These are phyloP conservation scores for Scatophagus argus DNA, from an alignment of 2,113 vertebrate species.

Conservation along the genomic window DNA sequence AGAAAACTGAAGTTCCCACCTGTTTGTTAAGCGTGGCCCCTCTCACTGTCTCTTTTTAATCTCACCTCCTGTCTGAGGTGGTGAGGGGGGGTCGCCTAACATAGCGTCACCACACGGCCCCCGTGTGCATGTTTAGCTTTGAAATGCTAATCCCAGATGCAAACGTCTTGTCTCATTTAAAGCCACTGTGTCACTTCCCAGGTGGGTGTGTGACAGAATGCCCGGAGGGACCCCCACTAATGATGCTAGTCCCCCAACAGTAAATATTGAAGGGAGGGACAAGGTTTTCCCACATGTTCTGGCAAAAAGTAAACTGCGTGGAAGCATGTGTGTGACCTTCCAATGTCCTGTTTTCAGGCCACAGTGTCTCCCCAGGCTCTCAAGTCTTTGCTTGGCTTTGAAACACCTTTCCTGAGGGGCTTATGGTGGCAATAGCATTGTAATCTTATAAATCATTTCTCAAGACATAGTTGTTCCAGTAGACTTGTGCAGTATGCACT, in stretches of 20 bases:
- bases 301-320: conserved; percentile 69
- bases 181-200: conserved; percentile 81
- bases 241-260: conserved; percentile 71
- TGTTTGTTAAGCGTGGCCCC: conserved; percentile 60
- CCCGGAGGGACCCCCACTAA: conserved; percentile 78
- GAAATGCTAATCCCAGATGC: conserved; percentile 82
- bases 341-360: conserved; percentile 66
- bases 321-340: conserved; percentile 75
- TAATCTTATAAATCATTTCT: conserved; percentile 56
- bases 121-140: conserved; percentile 74
- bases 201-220: conserved; percentile 78
- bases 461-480: conserved; percentile 13
- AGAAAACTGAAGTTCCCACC: conserved; percentile 64
- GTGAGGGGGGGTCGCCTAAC: conserved; percentile 32
- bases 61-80: conserved; percentile 63
- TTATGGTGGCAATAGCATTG: conserved; percentile 39
- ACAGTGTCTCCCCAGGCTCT: conserved; percentile 49
- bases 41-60: conserved; percentile 67
- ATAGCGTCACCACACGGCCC: conserved; percentile 55
- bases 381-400: conserved; percentile 44
- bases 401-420: conserved; percentile 47
- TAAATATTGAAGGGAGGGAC: conserved; percentile 76
- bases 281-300: conserved; percentile 67
- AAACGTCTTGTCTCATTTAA: conserved; percentile 84
- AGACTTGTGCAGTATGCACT: conserved; percentile 13